These are phyloP conservation scores for Rhopalosiphum nymphaeae DNA, from an alignment of 2,888 invertebrate species.

Conservation along the genomic window DNA sequence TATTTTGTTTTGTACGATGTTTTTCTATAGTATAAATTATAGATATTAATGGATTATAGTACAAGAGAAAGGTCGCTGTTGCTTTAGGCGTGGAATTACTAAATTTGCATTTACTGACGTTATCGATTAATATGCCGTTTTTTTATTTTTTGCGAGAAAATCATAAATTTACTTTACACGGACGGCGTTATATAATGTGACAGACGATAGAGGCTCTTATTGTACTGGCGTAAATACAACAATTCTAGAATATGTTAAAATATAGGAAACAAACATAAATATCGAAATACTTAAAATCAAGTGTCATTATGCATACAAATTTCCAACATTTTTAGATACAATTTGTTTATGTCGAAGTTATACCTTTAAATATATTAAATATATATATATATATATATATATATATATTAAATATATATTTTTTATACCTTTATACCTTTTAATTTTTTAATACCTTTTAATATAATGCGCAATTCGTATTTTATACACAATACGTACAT, in stretches of 20 bases:
- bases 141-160: background rate
- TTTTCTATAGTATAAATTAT: background rate
- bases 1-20: background rate
- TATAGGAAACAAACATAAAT: background rate
- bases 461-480: background rate
- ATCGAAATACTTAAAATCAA: background rate
- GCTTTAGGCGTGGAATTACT: background rate
- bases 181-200: background rate
- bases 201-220: background rate
- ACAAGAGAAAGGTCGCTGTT: background rate
- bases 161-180: background rate
- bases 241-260: background rate
- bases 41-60: background rate
- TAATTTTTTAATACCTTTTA: background rate
- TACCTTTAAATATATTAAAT: too few species aligned
- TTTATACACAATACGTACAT: background rate
- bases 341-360: background rate
- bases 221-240: background rate
- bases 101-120: background rate
- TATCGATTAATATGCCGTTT: background rate
- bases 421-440: too few species aligned
- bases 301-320: background rate
- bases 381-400: too few species aligned
- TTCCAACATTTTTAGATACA: background rate
- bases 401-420: too few species aligned